Base-by-base conservation (phyloP, 2,797 vertebrate genomes). In the Apodemus agrarius region DNA sequence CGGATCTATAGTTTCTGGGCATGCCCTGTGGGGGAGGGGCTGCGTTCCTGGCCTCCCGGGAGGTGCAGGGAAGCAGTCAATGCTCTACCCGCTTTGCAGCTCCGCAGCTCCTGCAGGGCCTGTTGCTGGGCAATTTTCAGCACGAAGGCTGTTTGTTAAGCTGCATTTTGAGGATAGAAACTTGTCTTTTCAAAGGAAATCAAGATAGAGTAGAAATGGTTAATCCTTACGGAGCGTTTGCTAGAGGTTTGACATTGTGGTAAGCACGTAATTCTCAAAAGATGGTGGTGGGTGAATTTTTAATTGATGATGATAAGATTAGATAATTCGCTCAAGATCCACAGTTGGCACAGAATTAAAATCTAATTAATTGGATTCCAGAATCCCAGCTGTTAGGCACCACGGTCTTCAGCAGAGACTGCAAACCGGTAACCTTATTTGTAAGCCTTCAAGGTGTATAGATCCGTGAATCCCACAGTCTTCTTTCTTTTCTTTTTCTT, bases 1-100 rank as follows among this genome's bases (percentile, higher is more conserved):
- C 90, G 84, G 84, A 96, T 96, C 94, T 93, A 95, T 76, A 95
- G 79, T 61, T 98, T 97, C 98, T 98, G 98, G 97, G 97, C 97
- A 98, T 98, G 98, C 96, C 89, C 86, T 26, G 89, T 96, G 81
- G 69, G 84, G 89, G 96, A 84, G 67, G 84, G 96, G 90, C 89
- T 79, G 83, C 54, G 46, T 95, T 98, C 98, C 97, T 98, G 93
- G 98, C 89, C 96, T 88, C 97, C 79, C 83, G 79, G 3, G 94
- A 92, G 90, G 93, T 94, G 96, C 93, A 95, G 90, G 87, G 95
- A 97, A 89, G 49, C 1, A 54, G 93, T 91, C 83, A 90, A 93
- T 84, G 96, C 89, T 96, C 96, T 96, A 95, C 54, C 10, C 90
- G 97, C 92, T 94, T 97, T 92, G 90, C 95, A 97, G 81, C 91